A percentile compares a stretch with the other conserved stretches of the same genome.
phyloP scores from a whole-genome alignment of 2,888 invertebrate species.

The Dasypolia templi region DNA sequence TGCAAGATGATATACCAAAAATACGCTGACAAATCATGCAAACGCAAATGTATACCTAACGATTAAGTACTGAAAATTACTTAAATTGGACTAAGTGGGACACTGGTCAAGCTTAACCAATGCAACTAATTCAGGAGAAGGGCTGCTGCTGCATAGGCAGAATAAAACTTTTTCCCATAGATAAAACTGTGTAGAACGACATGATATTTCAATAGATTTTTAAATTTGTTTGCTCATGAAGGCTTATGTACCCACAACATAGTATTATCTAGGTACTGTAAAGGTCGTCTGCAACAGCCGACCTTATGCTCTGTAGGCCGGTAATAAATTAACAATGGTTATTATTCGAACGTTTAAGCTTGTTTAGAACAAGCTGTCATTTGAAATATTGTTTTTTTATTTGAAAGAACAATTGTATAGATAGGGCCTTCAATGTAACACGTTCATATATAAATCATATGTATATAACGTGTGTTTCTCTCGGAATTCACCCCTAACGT shows the following conservation, averaged over 20 bases:
- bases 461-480: no score
- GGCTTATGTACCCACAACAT: background rate
- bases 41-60: background rate
- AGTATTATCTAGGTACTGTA: background rate
- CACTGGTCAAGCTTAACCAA: background rate
- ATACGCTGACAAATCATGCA: conserved; percentile 4
- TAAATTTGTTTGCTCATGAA: background rate
- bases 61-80: background rate
- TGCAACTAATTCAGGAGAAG: background rate
- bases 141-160: background rate
- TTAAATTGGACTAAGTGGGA: background rate
- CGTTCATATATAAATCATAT: no score
- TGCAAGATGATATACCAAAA: background rate
- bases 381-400: no score
- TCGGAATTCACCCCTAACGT: no score
- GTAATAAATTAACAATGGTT: no score
- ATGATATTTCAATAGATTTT: background rate
- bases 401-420: no score
- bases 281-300: no score
- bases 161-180: background rate
- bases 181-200: background rate
- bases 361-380: no score
- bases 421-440: no score
- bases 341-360: no score
- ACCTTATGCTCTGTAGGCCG: no score